Evolutionary conservation across 2,113 vertebrate species (phyloP), one percentile per base, ranked within the genome.

Genomic region (Phalacrocorax carbo): DNA sequence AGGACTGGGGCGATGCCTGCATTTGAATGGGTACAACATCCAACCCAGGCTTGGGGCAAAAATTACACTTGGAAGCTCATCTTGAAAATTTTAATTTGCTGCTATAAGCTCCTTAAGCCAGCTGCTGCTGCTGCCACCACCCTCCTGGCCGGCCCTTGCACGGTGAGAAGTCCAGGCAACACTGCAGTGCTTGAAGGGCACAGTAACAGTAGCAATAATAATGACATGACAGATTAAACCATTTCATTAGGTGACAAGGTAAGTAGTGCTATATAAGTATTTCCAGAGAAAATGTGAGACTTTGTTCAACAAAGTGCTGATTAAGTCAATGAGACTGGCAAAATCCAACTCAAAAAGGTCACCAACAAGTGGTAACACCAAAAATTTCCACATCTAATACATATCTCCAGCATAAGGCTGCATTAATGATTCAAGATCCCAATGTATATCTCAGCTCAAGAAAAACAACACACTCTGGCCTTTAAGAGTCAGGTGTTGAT

Each of bases 81-180:
- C 86, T 76, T 66, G 80, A 82, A 78, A 32, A 22, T 71, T 25
- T 36, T 61, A 17, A 34, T 77, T 75, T 92, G 26, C 30, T 65
- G 8, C 23, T 85, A 76, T 64, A 68, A 72, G 13, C 32, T 87
- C 60, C 54, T 66, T 55, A 79, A 55, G 10, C 0, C 34, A 68
- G 19, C 15, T 54, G 30, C 58, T 18, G 21, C 42, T 42, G 68
- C 38, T 54, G 30, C 57, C 11, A 12, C 52, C 42, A 60, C 40
- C 8, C 11, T 72, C 18, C 40, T 40, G 58, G 66, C 49, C 0
- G 0, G 44, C 29, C 4, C 9, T 49, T 26, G 23, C n/a, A 26
- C 0, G 0, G 10, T 27, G 14, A 46, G 26, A 42, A 36, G n/a
- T 75, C 44, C 48, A 48, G 44, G 49, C 44, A 60, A 11, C 1